These are phyloP conservation scores for Psilopogon haemacephalus DNA, from an alignment of 2,113 vertebrate species.

Conservation along the genomic window DNA sequence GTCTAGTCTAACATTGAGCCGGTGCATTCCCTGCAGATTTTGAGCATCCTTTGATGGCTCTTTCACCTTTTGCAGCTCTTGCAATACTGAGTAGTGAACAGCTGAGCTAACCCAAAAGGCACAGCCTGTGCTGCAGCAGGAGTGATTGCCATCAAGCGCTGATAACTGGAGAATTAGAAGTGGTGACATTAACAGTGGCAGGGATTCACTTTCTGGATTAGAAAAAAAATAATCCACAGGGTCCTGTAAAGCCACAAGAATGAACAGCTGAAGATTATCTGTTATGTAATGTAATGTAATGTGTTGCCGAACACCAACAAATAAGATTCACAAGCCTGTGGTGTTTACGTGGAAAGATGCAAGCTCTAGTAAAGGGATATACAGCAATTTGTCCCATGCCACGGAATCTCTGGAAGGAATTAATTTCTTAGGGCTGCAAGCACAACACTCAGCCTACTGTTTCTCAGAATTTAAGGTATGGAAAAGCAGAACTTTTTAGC, in stretches of 20 bases:
- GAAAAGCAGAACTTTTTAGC: not conserved
- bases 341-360: not conserved
- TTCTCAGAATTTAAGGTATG: slow-evolving; percentile 19
- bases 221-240: not conserved
- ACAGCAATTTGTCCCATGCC: not conserved
- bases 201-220: slow-evolving; percentile 15
- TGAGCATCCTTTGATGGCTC: not conserved
- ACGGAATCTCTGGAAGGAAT: not conserved
- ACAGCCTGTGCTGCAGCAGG: not conserved
- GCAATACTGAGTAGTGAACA: not conserved
- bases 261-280: slow-evolving; percentile 62
- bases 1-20: not conserved
- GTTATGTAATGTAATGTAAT: slow-evolving; percentile 60
- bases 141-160: not conserved
- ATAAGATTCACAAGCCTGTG: not conserved
- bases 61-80: not conserved
- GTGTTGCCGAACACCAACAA: not conserved
- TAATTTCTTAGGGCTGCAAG: not conserved
- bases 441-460: not conserved
- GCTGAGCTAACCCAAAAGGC: not conserved
- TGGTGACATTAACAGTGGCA: not conserved
- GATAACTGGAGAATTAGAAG: not conserved
- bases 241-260: slow-evolving; percentile 24
- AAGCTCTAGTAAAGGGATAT: not conserved
- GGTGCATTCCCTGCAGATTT: not conserved